phyloP scores from a whole-genome alignment of 2,888 invertebrate genomes.

The Ischnura elegans region DNA sequence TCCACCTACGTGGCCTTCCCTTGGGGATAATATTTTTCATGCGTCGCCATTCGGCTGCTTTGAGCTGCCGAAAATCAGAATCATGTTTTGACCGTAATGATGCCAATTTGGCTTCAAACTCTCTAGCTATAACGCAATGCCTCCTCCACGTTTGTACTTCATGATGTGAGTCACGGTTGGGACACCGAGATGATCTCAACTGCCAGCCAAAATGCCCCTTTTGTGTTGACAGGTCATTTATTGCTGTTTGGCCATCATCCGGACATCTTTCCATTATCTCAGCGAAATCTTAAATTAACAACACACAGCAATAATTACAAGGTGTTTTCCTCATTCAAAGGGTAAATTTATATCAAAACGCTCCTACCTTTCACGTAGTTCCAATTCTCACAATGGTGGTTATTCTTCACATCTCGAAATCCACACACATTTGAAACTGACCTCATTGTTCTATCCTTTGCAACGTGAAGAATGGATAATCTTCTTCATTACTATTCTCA shows the following conservation, averaged over 20 bases:
- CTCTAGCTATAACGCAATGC: slow-evolving; percentile 18
- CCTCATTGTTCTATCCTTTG: background rate
- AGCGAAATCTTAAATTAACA: background rate
- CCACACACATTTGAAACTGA: background rate
- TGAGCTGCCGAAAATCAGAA: background rate
- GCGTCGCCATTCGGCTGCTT: slow-evolving; percentile 39
- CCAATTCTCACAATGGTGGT: background rate
- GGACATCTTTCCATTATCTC: slow-evolving; percentile 5
- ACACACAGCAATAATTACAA: background rate
- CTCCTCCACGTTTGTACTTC: slow-evolving; percentile 35
- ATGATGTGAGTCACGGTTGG: background rate
- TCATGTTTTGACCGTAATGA: background rate
- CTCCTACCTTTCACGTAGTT: background rate
- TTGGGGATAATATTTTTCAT: background rate
- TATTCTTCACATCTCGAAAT: background rate
- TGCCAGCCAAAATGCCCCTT: background rate
- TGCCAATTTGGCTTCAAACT: background rate
- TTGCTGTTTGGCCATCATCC: background rate
- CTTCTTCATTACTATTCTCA: background rate
- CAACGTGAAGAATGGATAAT: background rate
- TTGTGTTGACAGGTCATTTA: background rate
- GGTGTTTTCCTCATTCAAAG: background rate
- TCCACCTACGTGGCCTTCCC: background rate
- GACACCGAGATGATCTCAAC: background rate
- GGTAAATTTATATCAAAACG: background rate